phyloP scores from a whole-genome alignment of 2,797 vertebrate genomes.

The Anguilla anguilla region DNA sequence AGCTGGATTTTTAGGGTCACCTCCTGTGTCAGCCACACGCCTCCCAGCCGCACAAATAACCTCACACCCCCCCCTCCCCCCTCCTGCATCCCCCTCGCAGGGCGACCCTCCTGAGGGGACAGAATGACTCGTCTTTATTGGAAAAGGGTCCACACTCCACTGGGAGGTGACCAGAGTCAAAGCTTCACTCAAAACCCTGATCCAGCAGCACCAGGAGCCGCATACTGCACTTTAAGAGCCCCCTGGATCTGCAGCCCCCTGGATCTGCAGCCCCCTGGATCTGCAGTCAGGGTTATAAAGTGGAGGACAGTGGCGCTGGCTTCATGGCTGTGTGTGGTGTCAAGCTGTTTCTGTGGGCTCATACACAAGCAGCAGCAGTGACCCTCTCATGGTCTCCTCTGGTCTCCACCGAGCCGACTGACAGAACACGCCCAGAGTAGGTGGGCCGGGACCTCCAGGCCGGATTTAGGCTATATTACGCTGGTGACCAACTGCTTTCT shows the following conservation, averaged over 20 bases:
- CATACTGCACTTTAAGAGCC: neutral
- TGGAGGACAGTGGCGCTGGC: neutral
- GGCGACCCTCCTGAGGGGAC: neutral
- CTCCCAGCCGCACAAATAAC: constrained; percentile 15
- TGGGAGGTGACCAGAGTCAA: neutral
- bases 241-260: neutral
- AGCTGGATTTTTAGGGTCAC: constrained; percentile 19
- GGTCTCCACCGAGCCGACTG: neutral
- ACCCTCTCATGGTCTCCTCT: neutral
- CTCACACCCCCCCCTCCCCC: neutral
- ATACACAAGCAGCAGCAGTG: neutral
- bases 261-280: too few relatives aligned
- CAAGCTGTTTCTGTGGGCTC: neutral
- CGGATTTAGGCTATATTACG: neutral
- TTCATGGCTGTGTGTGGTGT: neutral
- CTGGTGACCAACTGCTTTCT: neutral
- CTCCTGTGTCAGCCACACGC: constrained; percentile 15
- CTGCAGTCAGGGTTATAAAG: neutral
- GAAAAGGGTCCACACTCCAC: neutral
- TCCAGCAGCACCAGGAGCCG: neutral
- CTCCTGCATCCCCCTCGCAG: neutral
- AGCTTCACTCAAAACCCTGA: neutral
- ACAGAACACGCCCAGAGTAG: neutral
- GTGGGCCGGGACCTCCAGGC: neutral
- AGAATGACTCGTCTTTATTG: constrained; percentile 17